phyloP scores from a whole-genome alignment of 2,113 vertebrate genomes.

The Nipponia nippon region DNA sequence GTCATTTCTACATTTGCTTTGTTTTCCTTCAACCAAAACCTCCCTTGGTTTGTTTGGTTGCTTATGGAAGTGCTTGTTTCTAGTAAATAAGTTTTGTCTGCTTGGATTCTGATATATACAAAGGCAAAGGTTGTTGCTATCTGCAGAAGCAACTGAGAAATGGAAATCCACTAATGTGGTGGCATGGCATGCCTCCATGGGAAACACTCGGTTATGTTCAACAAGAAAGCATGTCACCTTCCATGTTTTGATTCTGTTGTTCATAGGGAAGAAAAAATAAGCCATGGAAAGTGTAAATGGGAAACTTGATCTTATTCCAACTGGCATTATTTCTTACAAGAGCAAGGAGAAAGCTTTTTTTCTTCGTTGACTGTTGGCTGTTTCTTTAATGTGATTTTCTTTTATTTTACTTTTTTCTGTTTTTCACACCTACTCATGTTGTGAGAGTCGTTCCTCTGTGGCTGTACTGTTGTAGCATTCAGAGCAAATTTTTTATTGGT shows the following conservation, averaged over 20 bases:
- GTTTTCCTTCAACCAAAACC: neutral
- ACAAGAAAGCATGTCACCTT: neutral
- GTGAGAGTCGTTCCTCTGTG: neutral
- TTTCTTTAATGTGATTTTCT: neutral
- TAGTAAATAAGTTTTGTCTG: neutral
- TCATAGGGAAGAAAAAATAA: neutral
- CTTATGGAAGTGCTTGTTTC: neutral
- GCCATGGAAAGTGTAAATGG: neutral
- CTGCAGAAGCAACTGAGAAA: neutral
- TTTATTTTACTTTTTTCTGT: neutral
- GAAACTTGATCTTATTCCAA: conserved; percentile 22
- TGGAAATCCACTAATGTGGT: neutral
- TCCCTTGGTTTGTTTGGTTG: neutral
- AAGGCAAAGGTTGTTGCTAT: neutral
- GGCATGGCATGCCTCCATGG: neutral
- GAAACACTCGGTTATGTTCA: neutral
- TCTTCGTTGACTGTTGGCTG: neutral
- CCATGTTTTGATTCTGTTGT: neutral
- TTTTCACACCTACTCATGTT: neutral
- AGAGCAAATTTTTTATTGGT: neutral
- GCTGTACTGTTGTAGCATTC: neutral
- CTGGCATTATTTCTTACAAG: neutral
- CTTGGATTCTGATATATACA: neutral
- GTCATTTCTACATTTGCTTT: neutral
- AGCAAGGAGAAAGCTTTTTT: neutral